phyloP scores from a whole-genome alignment of 2,888 invertebrate species.

The Nipponacmea schrenckii region DNA sequence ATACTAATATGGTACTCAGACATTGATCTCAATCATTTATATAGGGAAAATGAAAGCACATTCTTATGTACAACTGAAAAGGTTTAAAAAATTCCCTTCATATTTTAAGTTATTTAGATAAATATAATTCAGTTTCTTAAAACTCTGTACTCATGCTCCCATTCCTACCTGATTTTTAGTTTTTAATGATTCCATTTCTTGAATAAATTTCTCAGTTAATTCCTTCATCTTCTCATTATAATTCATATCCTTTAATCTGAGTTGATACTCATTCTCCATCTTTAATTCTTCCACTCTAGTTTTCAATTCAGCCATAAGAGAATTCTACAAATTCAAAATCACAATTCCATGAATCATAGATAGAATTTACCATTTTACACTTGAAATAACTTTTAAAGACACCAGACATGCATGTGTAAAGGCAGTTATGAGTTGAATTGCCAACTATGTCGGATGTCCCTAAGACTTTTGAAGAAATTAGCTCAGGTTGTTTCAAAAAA shows the following conservation, averaged over 20 bases:
- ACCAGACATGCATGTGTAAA: too few relatives aligned
- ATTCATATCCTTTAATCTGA: constrained; percentile 79
- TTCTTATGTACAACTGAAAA: too few relatives aligned
- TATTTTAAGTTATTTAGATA: too few relatives aligned
- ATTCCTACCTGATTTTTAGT: constrained; percentile 67
- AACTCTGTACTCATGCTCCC: too few relatives aligned
- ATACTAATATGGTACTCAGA: neutral
- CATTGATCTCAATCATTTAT: neutral
- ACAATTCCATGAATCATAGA: neutral
- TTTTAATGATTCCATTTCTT: constrained; percentile 84
- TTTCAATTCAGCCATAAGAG: constrained; percentile 75
- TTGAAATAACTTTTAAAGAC: neutral
- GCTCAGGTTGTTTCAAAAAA: too few relatives aligned
- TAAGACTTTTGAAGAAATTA: too few relatives aligned
- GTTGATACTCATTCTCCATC: constrained; percentile 87
- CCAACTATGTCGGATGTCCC: too few relatives aligned
- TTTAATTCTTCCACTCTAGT: constrained; percentile 85
- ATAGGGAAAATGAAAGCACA: neutral
- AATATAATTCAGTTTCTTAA: too few relatives aligned
- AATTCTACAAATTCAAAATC: constrained; percentile 54
- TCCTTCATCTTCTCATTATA: constrained; percentile 84
- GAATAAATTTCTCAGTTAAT: constrained; percentile 83
- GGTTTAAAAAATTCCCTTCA: too few relatives aligned
- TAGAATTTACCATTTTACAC: neutral
- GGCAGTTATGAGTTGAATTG: too few relatives aligned